A percentile compares a stretch with the other conserved stretches of the same genome.
phyloP scores from a whole-genome alignment of 2,888 invertebrate genomes.

The Polydrusus pterygomalis region DNA sequence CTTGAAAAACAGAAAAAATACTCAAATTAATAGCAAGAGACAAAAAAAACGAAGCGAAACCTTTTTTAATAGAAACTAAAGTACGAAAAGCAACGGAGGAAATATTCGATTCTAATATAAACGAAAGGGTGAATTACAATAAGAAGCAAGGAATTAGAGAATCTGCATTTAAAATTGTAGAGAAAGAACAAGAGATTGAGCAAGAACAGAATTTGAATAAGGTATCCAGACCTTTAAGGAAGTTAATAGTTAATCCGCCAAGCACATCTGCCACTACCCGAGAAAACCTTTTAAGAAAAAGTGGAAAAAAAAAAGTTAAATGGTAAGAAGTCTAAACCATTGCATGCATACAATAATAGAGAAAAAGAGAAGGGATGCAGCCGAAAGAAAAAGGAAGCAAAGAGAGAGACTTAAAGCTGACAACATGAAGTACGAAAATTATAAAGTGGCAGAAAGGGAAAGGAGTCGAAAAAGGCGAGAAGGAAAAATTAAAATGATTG shows the following conservation, averaged over 20 bases:
- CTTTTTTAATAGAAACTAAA: no score
- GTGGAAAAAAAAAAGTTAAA: not conserved
- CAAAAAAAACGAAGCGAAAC: no score
- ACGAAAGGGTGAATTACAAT: no score
- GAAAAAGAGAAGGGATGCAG: not conserved
- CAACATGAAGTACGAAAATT: not conserved
- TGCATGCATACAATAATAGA: not conserved
- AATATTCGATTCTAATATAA: no score
- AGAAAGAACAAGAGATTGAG: not conserved
- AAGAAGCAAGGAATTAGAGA: not conserved
- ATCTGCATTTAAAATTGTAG: not conserved
- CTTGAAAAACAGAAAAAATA: no score
- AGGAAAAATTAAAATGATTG: no score
- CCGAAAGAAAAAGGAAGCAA: slow-evolving; percentile 1
- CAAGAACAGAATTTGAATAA: not conserved
- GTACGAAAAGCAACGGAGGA: no score
- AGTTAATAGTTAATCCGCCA: not conserved
- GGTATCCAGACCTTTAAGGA: not conserved
- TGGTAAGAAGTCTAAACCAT: not conserved
- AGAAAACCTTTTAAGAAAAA: not conserved
- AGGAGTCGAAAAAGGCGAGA: not conserved
- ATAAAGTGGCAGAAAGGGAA: no score
- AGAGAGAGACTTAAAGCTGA: not conserved
- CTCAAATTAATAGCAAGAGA: no score
- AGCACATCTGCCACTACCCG: not conserved